phyloP scores from a whole-genome alignment of 2,797 vertebrate genomes.

The Peromyscus melanophrys region DNA sequence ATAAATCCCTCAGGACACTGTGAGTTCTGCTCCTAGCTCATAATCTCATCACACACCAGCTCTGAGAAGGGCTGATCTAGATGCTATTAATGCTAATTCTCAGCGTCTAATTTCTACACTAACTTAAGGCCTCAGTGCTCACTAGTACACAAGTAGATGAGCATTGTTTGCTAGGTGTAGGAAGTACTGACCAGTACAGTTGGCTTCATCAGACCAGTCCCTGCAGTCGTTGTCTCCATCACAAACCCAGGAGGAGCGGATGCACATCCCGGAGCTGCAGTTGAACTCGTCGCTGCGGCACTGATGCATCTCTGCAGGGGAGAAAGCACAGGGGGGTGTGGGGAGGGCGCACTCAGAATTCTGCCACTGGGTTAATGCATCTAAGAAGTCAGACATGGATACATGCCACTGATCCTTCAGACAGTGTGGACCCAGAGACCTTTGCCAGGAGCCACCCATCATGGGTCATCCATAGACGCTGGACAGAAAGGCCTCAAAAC shows the following conservation, averaged over 20 bases:
- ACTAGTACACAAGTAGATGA: accelerated
- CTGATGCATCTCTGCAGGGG: conserved; percentile 93
- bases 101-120: background rate
- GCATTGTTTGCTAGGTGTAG: accelerated
- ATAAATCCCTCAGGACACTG: background rate
- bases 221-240: conserved; percentile 99
- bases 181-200: conserved; percentile 94
- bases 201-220: conserved; percentile 98
- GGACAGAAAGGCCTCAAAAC: background rate
- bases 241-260: conserved; percentile 97
- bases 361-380: accelerated
- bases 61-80: background rate
- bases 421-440: background rate
- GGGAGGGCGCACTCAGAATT: accelerated
- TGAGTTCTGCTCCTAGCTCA: background rate
- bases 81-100: background rate
- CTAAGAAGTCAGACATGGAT: background rate
- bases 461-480: accelerated
- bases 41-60: background rate
- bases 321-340: background rate
- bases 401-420: accelerated
- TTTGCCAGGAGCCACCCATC: background rate
- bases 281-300: conserved; percentile 95
- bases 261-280: conserved; percentile 96
- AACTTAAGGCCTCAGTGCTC: accelerated